Evolutionary conservation across 2,797 vertebrate genomes (phyloP).

Genomic region (Pantherophis alleghaniensis): DNA sequence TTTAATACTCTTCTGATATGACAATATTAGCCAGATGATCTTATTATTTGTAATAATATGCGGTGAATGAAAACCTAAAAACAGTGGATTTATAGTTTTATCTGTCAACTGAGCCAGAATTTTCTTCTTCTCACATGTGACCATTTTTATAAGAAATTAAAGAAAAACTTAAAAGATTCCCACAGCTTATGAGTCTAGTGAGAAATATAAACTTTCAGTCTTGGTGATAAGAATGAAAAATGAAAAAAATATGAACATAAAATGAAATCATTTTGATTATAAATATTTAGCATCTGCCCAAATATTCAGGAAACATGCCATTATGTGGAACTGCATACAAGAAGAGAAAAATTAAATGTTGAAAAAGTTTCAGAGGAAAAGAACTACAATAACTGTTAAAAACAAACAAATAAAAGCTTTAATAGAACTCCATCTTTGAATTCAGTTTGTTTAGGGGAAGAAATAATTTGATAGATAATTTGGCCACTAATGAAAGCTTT

Average conservation of each 20-base stretch:
- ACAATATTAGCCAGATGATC: neutral
- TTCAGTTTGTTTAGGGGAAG: no score
- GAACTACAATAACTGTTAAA: no score
- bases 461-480: no score
- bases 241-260: neutral
- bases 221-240: neutral
- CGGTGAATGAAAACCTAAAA: neutral
- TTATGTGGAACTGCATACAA: no score
- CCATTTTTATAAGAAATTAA: neutral
- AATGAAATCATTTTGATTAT: no score
- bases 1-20: neutral
- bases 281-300: no score
- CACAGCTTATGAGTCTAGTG: neutral
- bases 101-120: neutral
- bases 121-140: neutral
- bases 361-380: no score
- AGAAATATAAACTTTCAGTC: slow-evolving; percentile 18
- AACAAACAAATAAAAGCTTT: no score
- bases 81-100: neutral
- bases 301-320: no score
- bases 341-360: no score
- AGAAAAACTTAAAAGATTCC: neutral
- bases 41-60: neutral
- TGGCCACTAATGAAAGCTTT: no score
- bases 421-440: no score